Evolutionary conservation across 2,888 invertebrate species (phyloP).

Genomic region (Phengaris alcon): DNA sequence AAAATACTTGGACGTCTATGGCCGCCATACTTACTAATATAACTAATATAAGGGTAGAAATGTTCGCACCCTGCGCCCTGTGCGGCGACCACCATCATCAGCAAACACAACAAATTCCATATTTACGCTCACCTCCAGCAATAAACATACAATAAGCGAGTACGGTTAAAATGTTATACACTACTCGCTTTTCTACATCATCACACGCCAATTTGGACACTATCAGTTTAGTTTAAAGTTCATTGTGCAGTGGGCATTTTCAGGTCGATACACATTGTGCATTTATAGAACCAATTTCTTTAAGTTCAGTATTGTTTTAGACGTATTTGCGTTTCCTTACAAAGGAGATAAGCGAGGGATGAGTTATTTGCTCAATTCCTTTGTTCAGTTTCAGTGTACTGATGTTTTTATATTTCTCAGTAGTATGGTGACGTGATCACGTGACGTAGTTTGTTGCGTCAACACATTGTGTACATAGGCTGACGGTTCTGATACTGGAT

Average conservation of each 20-base stretch:
- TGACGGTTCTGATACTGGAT: neutral
- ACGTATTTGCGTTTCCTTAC: conserved; percentile 63
- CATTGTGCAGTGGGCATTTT: neutral
- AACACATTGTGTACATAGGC: conserved; percentile 10
- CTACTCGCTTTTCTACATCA: conserved; percentile 45
- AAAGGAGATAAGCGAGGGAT: conserved; percentile 50
- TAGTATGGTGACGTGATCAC: conserved; percentile 18
- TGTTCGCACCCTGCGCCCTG: conserved; percentile 55
- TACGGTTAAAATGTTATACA: conserved; percentile 59
- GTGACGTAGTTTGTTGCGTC: conserved; percentile 8
- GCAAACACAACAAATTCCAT: conserved; percentile 76
- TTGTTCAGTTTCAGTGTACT: conserved; percentile 45
- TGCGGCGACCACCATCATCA: conserved; percentile 74
- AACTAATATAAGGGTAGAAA: conserved; percentile 54
- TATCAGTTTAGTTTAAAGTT: neutral
- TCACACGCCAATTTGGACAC: conserved; percentile 15
- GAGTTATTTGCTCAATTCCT: conserved; percentile 26
- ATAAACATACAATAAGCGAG: conserved; percentile 71
- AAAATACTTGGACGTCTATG: too few species aligned
- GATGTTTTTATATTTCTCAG: conserved; percentile 38
- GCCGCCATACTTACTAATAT: conserved; percentile 23
- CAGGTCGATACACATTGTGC: conserved; percentile 29
- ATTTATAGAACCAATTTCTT: conserved; percentile 64
- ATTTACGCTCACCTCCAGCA: conserved; percentile 70
- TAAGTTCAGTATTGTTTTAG: conserved; percentile 67